These are phyloP conservation scores for Myanophis thanlyinensis DNA, from an alignment of 2,113 vertebrate genomes.

Conservation along the genomic window DNA sequence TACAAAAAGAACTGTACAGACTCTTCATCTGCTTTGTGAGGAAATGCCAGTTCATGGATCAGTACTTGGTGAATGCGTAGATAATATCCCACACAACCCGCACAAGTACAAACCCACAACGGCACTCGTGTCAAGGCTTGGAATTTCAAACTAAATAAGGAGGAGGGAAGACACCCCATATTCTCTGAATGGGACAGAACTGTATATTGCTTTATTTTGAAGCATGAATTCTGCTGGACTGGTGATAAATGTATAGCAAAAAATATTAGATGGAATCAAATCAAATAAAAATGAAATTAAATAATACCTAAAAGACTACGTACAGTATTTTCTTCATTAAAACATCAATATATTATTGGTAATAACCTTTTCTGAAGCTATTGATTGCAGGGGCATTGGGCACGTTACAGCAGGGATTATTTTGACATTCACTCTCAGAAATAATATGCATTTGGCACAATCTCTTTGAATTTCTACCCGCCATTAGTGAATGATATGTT, in stretches of 20 bases:
- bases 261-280: neutral
- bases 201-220: constrained; percentile 3
- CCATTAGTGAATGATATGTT: neutral
- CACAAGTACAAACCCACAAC: constrained; percentile 41
- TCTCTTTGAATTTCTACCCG: neutral
- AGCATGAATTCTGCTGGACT: constrained; percentile 1
- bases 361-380: neutral
- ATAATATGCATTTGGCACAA: neutral
- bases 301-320: neutral
- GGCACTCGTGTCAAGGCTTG: constrained; percentile 23
- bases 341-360: neutral
- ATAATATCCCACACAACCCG: constrained; percentile 52
- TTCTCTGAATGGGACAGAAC: neutral
- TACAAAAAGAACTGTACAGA: constrained; percentile 49
- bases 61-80: constrained; percentile 57
- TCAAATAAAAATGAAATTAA: neutral
- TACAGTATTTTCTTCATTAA: constrained; percentile 3
- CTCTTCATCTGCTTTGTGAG: constrained; percentile 54
- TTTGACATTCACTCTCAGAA: neutral
- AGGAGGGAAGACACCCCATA: neutral
- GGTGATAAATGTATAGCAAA: constrained; percentile 18
- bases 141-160: constrained; percentile 35
- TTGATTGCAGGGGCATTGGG: neutral
- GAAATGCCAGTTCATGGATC: constrained; percentile 56
- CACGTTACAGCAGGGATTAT: neutral